Conservation (phyloP, 1,140 invertebrate genomes). For the Cherax destructor region DNA sequence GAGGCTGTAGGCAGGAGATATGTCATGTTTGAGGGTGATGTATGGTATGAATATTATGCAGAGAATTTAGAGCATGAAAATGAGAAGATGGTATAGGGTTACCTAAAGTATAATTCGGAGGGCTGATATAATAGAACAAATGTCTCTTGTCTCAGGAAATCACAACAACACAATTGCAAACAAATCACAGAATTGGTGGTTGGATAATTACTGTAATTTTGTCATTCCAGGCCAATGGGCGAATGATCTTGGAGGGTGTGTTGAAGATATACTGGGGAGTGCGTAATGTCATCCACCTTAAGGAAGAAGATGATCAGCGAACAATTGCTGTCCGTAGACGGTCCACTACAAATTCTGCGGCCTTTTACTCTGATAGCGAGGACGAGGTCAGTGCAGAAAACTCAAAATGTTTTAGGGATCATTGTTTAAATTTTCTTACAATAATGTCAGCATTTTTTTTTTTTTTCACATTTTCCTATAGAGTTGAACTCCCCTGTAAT, state of each 20-base stretch:
- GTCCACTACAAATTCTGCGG: conserved; percentile 35
- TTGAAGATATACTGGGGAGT: conserved; percentile 91
- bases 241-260: conserved; percentile 82
- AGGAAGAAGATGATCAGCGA: conserved; percentile 90
- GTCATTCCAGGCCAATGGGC: conserved; percentile 81
- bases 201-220: neutral
- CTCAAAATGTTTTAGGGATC: no score
- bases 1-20: no score
- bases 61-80: no score
- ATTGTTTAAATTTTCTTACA: neutral
- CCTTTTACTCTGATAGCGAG: conserved; percentile 57
- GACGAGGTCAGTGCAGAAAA: conserved; percentile 20
- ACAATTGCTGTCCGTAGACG: conserved; percentile 76
- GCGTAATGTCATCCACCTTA: conserved; percentile 87
- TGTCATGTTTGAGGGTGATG: no score
- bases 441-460: neutral
- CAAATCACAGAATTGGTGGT: no score
- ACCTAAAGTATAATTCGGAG: no score
- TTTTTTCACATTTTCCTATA: neutral
- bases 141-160: no score
- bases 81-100: no score
- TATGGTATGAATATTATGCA: no score
- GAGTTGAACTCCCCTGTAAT: no score
- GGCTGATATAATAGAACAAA: no score
- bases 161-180: no score